Base-by-base conservation (phyloP, 1,140 invertebrate species). In the Belonocnema kinseyi region DNA sequence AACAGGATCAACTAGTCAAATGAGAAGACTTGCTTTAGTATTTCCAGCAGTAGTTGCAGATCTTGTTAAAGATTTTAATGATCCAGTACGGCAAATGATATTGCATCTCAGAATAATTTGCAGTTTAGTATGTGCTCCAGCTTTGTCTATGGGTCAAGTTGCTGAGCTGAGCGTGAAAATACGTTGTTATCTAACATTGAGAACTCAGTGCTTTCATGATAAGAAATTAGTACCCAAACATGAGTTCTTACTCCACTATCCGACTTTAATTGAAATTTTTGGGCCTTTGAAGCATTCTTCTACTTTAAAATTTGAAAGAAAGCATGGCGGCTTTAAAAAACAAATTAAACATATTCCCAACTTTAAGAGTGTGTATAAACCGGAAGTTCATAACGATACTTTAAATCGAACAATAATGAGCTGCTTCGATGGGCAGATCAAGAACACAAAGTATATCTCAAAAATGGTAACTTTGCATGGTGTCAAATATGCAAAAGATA, bases 41-140 rank as follows among this genome's bases (percentile, higher is more conserved):
- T 77, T 80, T 21, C 79, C 79, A 17, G 61, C 78, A n/a, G 58
- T 71, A 50, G 50, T 77, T 73, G 14, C 21, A 14, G 50, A 70
- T 16, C 52, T 50, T 61, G 17, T 53, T 4, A 40, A 61, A 52
- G 12, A 19, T 21, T 75, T 73, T 73, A 26, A 79, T 13, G 73
- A 75, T 75, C 72, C 56, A 73, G 61, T 78, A 19, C 61, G 74
- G 52, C 17, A 79, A 19, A 75, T 76, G 77, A 51, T 79, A 40
- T 73, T 80, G 72, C 19, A 4, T 75, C 53, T 80, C 10, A 11
- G 79, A 66, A 11, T 61, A 56, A 75, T 77, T 19, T 16, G 26
- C 16, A 54, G 17, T 17, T 61, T 77, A 14, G 13, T 77, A 1
- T 40, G 33, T 19, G 58, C 70, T 50, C 74, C 74, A 21, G 50